These are phyloP conservation scores for Lepisosteus osseus DNA, from an alignment of 2,113 vertebrate species.

Conservation along the genomic window DNA sequence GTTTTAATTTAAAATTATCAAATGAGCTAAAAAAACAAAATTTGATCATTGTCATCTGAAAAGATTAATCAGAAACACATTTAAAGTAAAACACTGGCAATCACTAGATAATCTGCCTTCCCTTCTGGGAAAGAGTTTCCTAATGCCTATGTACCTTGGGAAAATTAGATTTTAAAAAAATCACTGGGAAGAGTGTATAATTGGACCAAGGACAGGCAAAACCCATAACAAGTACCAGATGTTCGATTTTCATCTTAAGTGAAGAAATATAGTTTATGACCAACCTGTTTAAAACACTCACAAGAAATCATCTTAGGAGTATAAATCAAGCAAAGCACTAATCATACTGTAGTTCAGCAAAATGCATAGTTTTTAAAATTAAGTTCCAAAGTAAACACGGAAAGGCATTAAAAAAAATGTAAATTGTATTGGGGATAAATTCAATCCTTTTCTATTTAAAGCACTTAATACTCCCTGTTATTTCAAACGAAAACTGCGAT, in stretches of 20 bases:
- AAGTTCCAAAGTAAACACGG: no score
- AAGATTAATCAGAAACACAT: background rate
- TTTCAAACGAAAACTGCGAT: no score
- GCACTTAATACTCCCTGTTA: no score
- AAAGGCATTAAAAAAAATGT: no score
- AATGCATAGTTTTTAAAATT: background rate
- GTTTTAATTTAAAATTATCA: background rate
- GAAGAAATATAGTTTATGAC: slow-evolving; percentile 2
- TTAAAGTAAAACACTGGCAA: background rate
- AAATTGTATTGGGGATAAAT: no score
- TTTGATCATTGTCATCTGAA: background rate
- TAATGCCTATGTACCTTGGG: background rate
- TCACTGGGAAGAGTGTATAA: slow-evolving; percentile 35
- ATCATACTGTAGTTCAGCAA: background rate
- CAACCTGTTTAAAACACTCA: background rate
- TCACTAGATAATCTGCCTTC: background rate
- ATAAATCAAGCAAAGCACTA: background rate
- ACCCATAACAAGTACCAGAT: slow-evolving; percentile 48
- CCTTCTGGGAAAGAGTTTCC: slow-evolving; percentile 12
- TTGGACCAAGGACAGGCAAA: slow-evolving; percentile 33
- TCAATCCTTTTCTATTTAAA: no score
- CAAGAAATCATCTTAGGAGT: background rate
- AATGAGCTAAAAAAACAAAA: background rate
- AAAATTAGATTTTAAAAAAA: slow-evolving; percentile 5
- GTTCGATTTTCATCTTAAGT: slow-evolving; percentile 35